phyloP scores from a whole-genome alignment of 2,888 invertebrate genomes.

The Helobdella robusta region DNA sequence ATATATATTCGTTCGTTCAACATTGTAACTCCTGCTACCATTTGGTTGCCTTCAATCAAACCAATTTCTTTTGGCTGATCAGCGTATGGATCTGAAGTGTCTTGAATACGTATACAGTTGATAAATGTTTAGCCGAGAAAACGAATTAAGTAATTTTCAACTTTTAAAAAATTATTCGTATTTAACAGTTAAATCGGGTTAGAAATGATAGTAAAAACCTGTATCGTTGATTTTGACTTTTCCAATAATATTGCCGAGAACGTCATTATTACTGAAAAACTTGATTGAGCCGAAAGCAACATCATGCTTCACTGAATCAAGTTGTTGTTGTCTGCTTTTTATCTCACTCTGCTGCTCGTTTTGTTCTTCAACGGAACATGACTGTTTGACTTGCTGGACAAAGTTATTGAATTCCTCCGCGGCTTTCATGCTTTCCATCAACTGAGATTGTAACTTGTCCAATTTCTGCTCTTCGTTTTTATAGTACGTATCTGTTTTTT shows the following conservation, averaged over 20 bases:
- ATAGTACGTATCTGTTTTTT: constrained; percentile 14
- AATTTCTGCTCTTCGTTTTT: constrained; percentile 15
- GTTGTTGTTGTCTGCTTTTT: constrained; percentile 12
- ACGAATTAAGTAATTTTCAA: no score
- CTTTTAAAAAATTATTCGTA: background rate
- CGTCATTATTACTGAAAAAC: background rate
- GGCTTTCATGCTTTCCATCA: constrained; percentile 9
- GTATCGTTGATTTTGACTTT: constrained; percentile 23
- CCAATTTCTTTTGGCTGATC: constrained; percentile 15
- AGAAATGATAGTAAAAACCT: no score
- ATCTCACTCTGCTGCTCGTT: background rate
- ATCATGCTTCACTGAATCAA: constrained; percentile 17
- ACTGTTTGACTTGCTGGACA: constrained; percentile 7
- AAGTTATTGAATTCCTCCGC: constrained; percentile 15
- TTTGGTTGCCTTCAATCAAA: constrained; percentile 24
- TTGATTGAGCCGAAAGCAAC: constrained; percentile 21
- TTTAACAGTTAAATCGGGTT: background rate
- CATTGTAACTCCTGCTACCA: constrained; percentile 23
- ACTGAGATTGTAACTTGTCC: constrained; percentile 15
- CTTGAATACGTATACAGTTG: background rate
- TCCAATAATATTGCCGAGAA: constrained; percentile 21
- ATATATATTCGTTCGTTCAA: constrained; percentile 24
- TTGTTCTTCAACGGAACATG: constrained; percentile 10
- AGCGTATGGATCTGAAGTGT: constrained; percentile 25
- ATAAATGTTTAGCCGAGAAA: background rate